A percentile compares a stretch with the other conserved stretches of the same genome.
Evolutionary conservation across 2,797 vertebrate genomes (phyloP).

Genomic region (Coilia nasus): DNA sequence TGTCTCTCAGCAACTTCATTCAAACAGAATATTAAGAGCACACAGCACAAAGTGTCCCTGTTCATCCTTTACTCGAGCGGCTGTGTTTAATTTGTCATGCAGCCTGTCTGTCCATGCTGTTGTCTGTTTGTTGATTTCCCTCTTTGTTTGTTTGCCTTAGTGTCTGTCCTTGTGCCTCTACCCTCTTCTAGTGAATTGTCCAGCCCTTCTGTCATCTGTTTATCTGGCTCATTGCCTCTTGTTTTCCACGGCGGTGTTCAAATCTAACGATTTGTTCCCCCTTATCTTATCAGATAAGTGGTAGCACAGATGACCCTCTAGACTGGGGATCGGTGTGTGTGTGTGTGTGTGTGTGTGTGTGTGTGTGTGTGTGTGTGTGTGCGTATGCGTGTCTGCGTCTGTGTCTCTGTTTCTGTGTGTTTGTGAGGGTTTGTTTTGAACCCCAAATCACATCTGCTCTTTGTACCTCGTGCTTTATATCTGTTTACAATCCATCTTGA

Average conservation of each 20-base stretch:
- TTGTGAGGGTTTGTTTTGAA: neutral
- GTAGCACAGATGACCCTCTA: too few relatives aligned
- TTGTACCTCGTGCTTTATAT: neutral
- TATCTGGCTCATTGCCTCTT: neutral
- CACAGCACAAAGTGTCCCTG: neutral
- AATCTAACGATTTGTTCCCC: neutral
- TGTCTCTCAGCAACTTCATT: too few relatives aligned
- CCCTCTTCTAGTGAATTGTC: neutral
- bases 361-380: too few relatives aligned
- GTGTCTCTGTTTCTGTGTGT: too few relatives aligned
- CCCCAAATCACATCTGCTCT: neutral
- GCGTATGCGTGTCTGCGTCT: too few relatives aligned
- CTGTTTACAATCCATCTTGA: neutral
- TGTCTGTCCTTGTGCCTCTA: neutral
- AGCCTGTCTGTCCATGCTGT: neutral
- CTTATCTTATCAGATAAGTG: neutral
- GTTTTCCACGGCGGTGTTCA: neutral
- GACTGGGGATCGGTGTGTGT: too few relatives aligned
- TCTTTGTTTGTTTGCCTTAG: neutral
- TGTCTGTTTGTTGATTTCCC: neutral
- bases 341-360: too few relatives aligned
- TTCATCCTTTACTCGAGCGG: too few relatives aligned
- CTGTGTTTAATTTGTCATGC: neutral
- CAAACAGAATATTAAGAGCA: neutral
- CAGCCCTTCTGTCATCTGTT: neutral